These are phyloP conservation scores for Tinea pellionella DNA, from an alignment of 2,888 invertebrate genomes.

Conservation along the genomic window DNA sequence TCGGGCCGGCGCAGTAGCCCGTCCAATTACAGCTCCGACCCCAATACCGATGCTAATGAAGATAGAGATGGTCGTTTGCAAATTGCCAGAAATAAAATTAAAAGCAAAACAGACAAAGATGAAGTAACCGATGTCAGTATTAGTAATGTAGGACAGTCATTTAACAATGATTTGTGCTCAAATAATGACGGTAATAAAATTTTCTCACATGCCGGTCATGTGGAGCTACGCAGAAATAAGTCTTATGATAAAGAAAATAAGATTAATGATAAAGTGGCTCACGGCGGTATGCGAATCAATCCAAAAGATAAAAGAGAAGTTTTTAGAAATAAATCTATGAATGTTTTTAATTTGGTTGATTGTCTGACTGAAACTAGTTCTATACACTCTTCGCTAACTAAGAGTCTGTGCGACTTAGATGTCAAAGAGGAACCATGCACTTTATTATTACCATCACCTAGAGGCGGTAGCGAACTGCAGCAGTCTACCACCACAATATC, in stretches of 20 bases:
- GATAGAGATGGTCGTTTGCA: constrained; percentile 44
- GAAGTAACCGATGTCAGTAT: constrained; percentile 39
- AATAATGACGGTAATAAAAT: constrained; percentile 24
- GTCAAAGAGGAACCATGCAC: constrained; percentile 44
- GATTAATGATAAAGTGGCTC: constrained; percentile 33
- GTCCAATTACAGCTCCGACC: constrained; percentile 27
- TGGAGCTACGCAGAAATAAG: constrained; percentile 38
- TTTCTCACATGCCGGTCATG: constrained; percentile 30
- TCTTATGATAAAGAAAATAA: constrained; percentile 53
- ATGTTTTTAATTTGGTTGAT: constrained; percentile 60
- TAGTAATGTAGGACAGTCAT: constrained; percentile 45
- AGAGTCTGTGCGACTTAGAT: constrained; percentile 59
- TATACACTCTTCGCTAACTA: constrained; percentile 55
- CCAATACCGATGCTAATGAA: constrained; percentile 25
- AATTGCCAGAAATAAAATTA: constrained; percentile 41
- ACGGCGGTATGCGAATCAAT: constrained; percentile 33
- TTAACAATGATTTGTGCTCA: constrained; percentile 35
- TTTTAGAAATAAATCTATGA: constrained; percentile 61
- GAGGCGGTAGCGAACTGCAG: constrained; percentile 33
- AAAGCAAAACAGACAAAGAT: constrained; percentile 34
- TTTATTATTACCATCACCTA: constrained; percentile 43
- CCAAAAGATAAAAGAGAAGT: constrained; percentile 58
- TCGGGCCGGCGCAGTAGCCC: constrained; percentile 46
- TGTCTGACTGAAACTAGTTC: constrained; percentile 54
- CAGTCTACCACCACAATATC: constrained; percentile 59